Evolutionary conservation across 2,888 invertebrate species (phyloP), one percentile per base, ranked within the genome.

Genomic region (Tenthredo mesomela): DNA sequence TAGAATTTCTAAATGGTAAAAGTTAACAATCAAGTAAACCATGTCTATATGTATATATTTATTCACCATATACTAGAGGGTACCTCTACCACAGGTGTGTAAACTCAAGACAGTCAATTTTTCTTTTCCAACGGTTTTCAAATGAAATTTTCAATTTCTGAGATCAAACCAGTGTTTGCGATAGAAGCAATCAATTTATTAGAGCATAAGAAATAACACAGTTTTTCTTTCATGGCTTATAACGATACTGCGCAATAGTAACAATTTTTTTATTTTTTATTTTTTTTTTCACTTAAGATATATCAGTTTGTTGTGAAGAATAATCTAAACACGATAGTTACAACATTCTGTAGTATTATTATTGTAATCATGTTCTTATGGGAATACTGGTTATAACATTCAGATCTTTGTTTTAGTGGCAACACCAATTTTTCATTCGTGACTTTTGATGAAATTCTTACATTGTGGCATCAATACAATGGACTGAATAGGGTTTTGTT

Each of bases 151-250:
- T 82, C 33, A 43, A 33, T 67, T 67, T 82, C 33, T 67, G 67
- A 82, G 65, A 82, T 82, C 82, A 82, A 82, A 82, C 67, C 29
- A 82, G 67, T 43, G 67, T 82, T 82, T 70, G 47, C 50, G 67
- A 82, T 70, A 82, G 82, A 82, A 70, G 82, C 82, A 82, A 70
- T 70, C 25, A 58, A 82, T 70, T 82, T 82, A 82, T 82, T 67
- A 50, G 47, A 82, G 80, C 80, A 82, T 47, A 70, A 61, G 25
- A 43, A 65, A 47, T 47, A 65, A 82, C 70, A 82, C 50, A 82
- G 67, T 70, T 50, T 9, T 67, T 70, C 6, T 67, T 25, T 67
- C 37, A 40, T 65, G 25, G 43, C 25, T 43, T 29, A 50, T 21
- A 65, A 61, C 40, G 65, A 65, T 65, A 82, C 50, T 65, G 82